phyloP scores from a whole-genome alignment of 2,888 invertebrate species.

The Clivina fossor region DNA sequence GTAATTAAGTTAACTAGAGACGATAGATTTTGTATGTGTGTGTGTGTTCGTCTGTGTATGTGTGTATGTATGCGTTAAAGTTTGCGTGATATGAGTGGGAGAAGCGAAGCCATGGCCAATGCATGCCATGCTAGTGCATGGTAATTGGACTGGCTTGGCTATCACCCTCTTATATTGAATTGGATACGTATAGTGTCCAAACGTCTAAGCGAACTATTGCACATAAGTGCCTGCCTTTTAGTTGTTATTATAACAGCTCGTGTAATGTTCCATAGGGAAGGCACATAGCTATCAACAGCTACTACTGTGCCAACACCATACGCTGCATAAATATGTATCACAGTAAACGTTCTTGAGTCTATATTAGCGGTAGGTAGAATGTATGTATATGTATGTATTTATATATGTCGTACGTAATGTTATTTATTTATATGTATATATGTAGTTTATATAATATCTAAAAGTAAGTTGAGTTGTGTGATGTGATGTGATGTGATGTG shows the following conservation, averaged over 20 bases:
- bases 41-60: too few relatives aligned
- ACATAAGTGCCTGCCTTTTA: constrained; percentile 54
- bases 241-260: constrained; percentile 51
- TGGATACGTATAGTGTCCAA: constrained; percentile 39
- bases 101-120: too few relatives aligned
- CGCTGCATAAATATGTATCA: constrained; percentile 53
- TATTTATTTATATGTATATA: constrained; percentile 11
- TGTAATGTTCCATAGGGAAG: constrained; percentile 53
- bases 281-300: constrained; percentile 48
- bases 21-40: constrained; percentile 18
- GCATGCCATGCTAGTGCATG: background rate
- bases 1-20: constrained; percentile 29
- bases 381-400: background rate
- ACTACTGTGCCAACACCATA: constrained; percentile 50
- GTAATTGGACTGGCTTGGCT: too few relatives aligned
- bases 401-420: constrained; percentile 8
- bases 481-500: too few relatives aligned
- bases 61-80: constrained; percentile 11
- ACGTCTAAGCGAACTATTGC: constrained; percentile 43
- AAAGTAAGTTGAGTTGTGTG: background rate
- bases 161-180: too few relatives aligned
- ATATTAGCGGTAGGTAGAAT: constrained; percentile 24
- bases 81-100: constrained; percentile 27
- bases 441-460: constrained; percentile 4
- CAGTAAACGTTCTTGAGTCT: constrained; percentile 52